Evolutionary conservation across 2,113 vertebrate genomes (phyloP), one percentile per base, ranked within the genome.

Genomic region (Epinephelus lanceolatus): DNA sequence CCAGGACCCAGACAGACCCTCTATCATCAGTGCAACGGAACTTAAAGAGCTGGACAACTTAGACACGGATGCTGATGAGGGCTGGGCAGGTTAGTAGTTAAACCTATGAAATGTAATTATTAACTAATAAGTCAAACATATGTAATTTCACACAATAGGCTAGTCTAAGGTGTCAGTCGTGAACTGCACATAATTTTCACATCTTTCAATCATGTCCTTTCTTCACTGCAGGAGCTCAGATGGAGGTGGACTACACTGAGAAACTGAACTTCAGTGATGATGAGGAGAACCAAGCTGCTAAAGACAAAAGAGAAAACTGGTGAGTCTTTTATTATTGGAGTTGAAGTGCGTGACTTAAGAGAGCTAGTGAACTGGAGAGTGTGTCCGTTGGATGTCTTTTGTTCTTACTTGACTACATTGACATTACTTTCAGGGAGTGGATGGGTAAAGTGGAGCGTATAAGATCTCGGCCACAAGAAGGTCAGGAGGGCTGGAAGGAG

Each of bases 181-280:
- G 33, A 37, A 37, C 6, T 37, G 33, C 33, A 37, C 33, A 37
- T 37, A 6, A 73, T 2, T 49, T 4, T 15, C 57, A 8, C 3
- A 5, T 92, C 19, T 17, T n/a, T 66, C 12, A 67, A 47, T 51
- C 10, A 5, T 55, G 12, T 62, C 27, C 4, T 1, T 27, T 71
- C 23, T 84, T 11, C 3, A 55, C 19, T 72, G 19, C 89, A 99
- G 99, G 99, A 91, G 98, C 98, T 86, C 99, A 99, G 85, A 99
- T 97, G 95, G 99, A 99, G 93, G 99, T 99, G 68, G 99, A 99
- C 94, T 99, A 99, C 85, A 98, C 97, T 0, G 99, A 99, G 84
- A 99, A 99, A 91, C 92, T 99, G 21, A 99, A 99, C 91, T 99
- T 99, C 94, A 99, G 99, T 75, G 99, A 99, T 37, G 98, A 99